phyloP scores from a whole-genome alignment of 2,888 invertebrate species.

The Patella ulyssiponensis region DNA sequence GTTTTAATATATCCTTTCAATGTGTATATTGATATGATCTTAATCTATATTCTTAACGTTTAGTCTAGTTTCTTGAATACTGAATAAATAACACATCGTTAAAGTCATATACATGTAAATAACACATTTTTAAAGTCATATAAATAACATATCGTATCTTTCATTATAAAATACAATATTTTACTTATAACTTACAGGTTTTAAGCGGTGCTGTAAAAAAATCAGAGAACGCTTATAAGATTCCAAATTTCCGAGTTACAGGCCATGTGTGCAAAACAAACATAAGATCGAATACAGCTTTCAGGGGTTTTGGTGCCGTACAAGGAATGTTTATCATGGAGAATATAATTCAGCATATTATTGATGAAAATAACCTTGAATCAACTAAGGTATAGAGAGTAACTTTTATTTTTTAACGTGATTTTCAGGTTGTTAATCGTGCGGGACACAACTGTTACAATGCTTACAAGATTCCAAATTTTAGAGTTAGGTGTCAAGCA shows the following conservation, averaged over 20 bases:
- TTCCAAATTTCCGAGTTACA: slow-evolving; percentile 82
- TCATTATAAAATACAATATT: background rate
- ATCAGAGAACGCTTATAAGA: slow-evolving; percentile 78
- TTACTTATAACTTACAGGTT: slow-evolving; percentile 76
- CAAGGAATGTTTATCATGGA: slow-evolving; percentile 60
- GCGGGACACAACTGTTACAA: no score
- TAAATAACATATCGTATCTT: no score
- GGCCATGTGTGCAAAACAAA: slow-evolving; percentile 85
- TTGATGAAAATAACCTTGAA: slow-evolving; percentile 71
- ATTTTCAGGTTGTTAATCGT: no score
- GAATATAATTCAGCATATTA: slow-evolving; percentile 69
- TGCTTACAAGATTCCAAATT: slow-evolving; percentile 79
- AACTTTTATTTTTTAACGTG: no score
- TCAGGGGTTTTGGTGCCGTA: slow-evolving; percentile 75
- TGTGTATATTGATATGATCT: no score
- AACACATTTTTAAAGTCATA: no score
- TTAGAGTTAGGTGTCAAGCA: slow-evolving; percentile 78
- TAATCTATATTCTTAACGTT: no score
- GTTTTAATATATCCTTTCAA: no score
- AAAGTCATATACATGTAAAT: no score
- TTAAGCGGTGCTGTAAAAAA: slow-evolving; percentile 88
- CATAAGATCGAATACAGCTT: slow-evolving; percentile 92
- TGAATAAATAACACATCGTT: no score
- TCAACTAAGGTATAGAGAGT: no score
- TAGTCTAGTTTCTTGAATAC: no score